Base-by-base conservation (phyloP, 2,113 vertebrate species). In the Bujurquina vittata region DNA sequence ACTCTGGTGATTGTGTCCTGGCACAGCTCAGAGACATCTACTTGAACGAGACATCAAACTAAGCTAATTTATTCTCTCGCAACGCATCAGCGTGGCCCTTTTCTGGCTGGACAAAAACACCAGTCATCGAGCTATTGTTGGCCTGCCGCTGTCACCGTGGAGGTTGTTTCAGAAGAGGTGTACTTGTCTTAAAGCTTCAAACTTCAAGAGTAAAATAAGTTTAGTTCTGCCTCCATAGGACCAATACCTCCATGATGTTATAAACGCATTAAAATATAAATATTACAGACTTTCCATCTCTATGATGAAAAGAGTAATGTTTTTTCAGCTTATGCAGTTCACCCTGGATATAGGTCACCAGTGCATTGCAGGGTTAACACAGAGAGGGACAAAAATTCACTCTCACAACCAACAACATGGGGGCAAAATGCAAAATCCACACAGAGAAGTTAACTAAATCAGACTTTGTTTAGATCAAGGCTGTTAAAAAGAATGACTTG, bases 391-490 rank as follows among this genome's bases (percentile, higher is more conserved):
- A 43, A 43, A 10, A 10, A 43, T 12, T 43, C 40, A 43, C 40
- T 12, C 10, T 43, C 40, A 40, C 2, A 3, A 10, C 37, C 37
- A 10, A 40, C 5, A 0, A n/a, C 3, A 65, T 0, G 0, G 4
- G 63, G 40, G 46, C 22, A 67, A 9, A 22, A 46, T 43, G 62
- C n/a, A 67, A 10, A 67, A 37, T 2, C 1, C 23, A 69, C 23
- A 69, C 63, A 20, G 63, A 69, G 63, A 29, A 29, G 5, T 1
- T 26, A 67, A 67, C 63, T 40, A 49, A 67, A 67, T 26, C 62
- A 1, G 1, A 46, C 40, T 0, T 46, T 49, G 40, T 49, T 49
- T 67, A 46, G 40, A 29, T 29, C 63, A 26, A 3, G 8, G 37
- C 12, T 67, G 0, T 67, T 67, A 49, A 49, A 67, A 26, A 18